Conservation (phyloP, 2,888 invertebrate genomes). For the Argyresthia goedartella region DNA sequence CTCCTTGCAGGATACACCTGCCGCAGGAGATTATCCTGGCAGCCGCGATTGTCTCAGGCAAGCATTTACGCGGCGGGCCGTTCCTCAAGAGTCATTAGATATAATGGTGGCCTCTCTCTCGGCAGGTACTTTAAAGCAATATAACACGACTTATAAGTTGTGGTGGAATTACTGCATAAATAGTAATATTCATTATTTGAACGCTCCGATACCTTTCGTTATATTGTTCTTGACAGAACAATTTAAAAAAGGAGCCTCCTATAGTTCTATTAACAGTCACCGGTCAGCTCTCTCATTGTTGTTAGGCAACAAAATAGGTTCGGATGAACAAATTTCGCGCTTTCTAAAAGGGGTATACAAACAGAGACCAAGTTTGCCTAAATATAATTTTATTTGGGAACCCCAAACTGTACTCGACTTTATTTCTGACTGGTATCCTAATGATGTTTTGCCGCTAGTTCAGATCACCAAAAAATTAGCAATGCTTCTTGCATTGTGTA, state of each 20-base stretch:
- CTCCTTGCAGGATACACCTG: conserved; percentile 2
- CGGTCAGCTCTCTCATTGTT: conserved; percentile 12
- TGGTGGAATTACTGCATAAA: conserved; percentile 9
- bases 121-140: conserved; percentile 7
- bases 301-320: conserved; percentile 4
- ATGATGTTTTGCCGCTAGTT: too few relatives aligned
- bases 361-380: conserved; percentile 7
- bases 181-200: too few relatives aligned
- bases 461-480: too few relatives aligned
- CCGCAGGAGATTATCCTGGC: conserved; percentile 8
- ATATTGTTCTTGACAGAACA: conserved; percentile 8
- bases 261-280: too few relatives aligned
- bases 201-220: not conserved
- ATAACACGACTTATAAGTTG: conserved; percentile 5
- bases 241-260: conserved; percentile 8
- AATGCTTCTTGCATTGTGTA: too few relatives aligned
- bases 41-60: conserved; percentile 9
- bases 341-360: conserved; percentile 13
- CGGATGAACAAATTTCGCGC: conserved; percentile 8
- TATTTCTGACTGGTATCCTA: too few relatives aligned
- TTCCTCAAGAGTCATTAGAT: conserved; percentile 4
- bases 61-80: conserved; percentile 3
- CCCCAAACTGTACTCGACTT: too few relatives aligned
- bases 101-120: conserved; percentile 9
- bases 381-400: conserved; percentile 11